These are phyloP conservation scores for Vireo altiloquus DNA, from an alignment of 2,113 vertebrate genomes.

Conservation along the genomic window DNA sequence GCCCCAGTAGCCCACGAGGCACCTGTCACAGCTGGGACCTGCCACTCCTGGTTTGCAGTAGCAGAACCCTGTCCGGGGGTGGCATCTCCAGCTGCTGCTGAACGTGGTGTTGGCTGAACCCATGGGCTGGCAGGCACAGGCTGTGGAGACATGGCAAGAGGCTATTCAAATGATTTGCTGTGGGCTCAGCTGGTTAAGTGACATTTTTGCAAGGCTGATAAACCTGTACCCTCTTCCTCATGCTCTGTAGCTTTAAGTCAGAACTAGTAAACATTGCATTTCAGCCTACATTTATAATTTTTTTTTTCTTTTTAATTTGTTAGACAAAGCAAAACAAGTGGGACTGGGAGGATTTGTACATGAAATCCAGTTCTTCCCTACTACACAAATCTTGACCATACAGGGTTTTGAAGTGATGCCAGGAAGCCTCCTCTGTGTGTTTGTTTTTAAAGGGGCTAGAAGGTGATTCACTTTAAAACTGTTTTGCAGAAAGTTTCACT, in stretches of 20 bases:
- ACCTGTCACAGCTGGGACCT: slow-evolving; percentile 76
- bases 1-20: slow-evolving; percentile 84
- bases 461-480: neutral
- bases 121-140: slow-evolving; percentile 80
- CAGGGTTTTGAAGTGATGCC: neutral
- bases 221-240: neutral
- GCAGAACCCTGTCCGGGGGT: slow-evolving; percentile 85
- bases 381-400: neutral
- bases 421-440: neutral
- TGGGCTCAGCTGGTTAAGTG: neutral
- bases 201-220: neutral
- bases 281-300: neutral
- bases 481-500: neutral
- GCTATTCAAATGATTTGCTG: neutral
- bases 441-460: neutral
- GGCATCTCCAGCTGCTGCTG: slow-evolving; percentile 73
- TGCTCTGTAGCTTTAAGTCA: neutral
- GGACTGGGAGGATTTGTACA: neutral
- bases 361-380: neutral
- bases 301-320: neutral
- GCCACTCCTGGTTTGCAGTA: slow-evolving; percentile 83
- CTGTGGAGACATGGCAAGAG: slow-evolving; percentile 50
- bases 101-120: slow-evolving; percentile 71
- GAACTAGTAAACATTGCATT: neutral
- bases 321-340: neutral